A percentile compares a stretch with the other conserved stretches of the same genome.
Evolutionary conservation across 2,113 vertebrate species (phyloP).

Genomic region (Pygathrix nemaeus): DNA sequence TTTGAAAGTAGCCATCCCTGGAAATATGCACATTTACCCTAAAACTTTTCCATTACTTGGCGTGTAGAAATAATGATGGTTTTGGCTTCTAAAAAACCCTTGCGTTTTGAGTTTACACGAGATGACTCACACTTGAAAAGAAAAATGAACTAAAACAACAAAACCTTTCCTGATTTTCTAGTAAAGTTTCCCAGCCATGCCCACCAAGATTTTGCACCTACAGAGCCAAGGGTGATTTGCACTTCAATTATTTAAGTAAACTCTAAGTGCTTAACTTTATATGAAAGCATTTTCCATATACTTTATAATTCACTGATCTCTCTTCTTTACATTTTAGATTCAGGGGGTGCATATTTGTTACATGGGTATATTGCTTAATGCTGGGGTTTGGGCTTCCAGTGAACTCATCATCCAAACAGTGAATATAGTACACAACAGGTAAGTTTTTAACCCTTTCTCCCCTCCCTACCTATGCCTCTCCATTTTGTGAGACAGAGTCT

Average conservation of each 20-base stretch:
- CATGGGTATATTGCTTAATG: too few species aligned
- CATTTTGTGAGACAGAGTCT: too few species aligned
- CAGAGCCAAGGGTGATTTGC: not conserved
- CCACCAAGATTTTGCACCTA: not conserved
- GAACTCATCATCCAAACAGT: too few species aligned
- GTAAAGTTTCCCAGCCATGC: not conserved
- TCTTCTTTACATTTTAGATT: too few species aligned
- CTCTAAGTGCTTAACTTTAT: not conserved
- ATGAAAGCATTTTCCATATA: not conserved
- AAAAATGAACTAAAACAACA: not conserved
- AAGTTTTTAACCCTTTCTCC: too few species aligned
- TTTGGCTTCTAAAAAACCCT: not conserved
- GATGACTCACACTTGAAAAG: not conserved
- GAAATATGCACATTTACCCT: not conserved
- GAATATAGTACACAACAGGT: too few species aligned
- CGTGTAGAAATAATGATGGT: not conserved
- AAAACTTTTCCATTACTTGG: not conserved
- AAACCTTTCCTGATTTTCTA: not conserved
- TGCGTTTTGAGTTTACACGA: slow-evolving; percentile 24
- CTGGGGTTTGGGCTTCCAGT: too few species aligned
- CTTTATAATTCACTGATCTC: not conserved
- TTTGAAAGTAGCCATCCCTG: not conserved
- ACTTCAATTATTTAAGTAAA: not conserved
- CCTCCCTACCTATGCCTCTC: too few species aligned
- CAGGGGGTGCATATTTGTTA: too few species aligned